A percentile compares a stretch with the other conserved stretches of the same genome.
These are phyloP conservation scores for Orientallactaga sibirica DNA, from an alignment of 2,797 vertebrate genomes.

Conservation along the genomic window DNA sequence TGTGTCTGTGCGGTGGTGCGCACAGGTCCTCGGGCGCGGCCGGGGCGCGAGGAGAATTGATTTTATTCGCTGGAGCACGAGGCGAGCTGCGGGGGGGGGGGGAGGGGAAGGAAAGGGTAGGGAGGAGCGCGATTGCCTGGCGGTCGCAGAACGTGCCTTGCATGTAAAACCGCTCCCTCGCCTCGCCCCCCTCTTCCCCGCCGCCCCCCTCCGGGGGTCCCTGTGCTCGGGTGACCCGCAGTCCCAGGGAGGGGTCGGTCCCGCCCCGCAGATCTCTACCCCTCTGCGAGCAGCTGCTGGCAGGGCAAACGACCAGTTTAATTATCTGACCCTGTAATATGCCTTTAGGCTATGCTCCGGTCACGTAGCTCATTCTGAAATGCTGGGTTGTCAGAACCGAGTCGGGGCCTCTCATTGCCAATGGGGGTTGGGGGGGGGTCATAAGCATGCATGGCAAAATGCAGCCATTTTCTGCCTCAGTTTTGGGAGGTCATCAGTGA, in stretches of 20 bases:
- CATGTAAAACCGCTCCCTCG: constrained; percentile 32
- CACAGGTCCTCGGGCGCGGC: neutral
- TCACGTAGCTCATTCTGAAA: neutral
- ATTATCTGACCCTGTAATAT: neutral
- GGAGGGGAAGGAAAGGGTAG: neutral
- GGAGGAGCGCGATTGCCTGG: neutral
- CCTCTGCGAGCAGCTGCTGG: constrained; percentile 51
- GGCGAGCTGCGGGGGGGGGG: constrained; percentile 7
- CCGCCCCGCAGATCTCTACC: neutral
- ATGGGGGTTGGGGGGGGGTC: neutral
- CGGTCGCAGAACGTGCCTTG: constrained; percentile 49
- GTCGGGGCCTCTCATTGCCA: neutral
- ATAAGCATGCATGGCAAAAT: neutral
- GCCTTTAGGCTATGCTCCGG: neutral
- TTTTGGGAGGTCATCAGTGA: constrained; percentile 91
- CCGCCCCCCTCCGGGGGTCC: constrained; percentile 83
- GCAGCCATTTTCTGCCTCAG: constrained; percentile 70
- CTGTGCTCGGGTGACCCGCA: constrained; percentile 90
- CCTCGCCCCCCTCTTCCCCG: rapidly evolving
- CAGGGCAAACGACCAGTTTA: constrained; percentile 70
- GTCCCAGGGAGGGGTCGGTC: constrained; percentile 53
- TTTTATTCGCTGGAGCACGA: constrained; percentile 15
- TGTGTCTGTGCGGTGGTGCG: neutral
- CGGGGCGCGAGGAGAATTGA: neutral
- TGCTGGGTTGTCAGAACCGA: neutral